Evolutionary conservation across 2,797 vertebrate species (phyloP).

Genomic region (Phalloptychus januarius): DNA sequence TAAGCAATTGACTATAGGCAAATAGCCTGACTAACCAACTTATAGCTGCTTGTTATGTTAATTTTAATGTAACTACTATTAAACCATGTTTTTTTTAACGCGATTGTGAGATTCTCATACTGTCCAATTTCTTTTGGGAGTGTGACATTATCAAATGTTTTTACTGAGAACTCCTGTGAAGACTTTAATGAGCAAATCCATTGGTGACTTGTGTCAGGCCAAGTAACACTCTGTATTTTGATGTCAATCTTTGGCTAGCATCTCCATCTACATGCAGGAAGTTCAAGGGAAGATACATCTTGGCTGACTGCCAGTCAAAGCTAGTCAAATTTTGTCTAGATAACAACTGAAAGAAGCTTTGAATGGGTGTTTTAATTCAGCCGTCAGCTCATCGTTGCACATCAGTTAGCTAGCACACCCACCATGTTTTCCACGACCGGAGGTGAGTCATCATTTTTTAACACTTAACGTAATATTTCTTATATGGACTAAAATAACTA

Average conservation of each 20-base stretch:
- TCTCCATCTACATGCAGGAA: not conserved
- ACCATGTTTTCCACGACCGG: not conserved
- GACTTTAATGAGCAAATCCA: not conserved
- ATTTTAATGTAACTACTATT: not conserved
- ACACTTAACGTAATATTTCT: not conserved
- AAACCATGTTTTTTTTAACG: not conserved
- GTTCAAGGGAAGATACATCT: not conserved
- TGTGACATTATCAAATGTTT: not conserved
- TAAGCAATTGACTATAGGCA: not conserved
- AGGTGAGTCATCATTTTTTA: not conserved
- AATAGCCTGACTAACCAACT: not conserved
- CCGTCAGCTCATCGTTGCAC: not conserved
- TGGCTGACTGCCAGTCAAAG: not conserved
- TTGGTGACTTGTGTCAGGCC: not conserved
- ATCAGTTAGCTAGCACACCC: not conserved
- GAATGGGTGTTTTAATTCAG: not conserved
- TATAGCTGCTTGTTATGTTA: not conserved
- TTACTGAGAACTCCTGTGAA: not conserved
- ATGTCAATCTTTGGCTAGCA: not conserved
- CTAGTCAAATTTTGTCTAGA: not conserved
- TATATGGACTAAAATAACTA: not conserved
- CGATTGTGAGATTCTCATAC: not conserved
- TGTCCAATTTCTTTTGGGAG: not conserved
- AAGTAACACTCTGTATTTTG: not conserved
- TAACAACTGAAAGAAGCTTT: not conserved